phyloP scores from a whole-genome alignment of 2,113 vertebrate genomes.

The Zeus faber region DNA sequence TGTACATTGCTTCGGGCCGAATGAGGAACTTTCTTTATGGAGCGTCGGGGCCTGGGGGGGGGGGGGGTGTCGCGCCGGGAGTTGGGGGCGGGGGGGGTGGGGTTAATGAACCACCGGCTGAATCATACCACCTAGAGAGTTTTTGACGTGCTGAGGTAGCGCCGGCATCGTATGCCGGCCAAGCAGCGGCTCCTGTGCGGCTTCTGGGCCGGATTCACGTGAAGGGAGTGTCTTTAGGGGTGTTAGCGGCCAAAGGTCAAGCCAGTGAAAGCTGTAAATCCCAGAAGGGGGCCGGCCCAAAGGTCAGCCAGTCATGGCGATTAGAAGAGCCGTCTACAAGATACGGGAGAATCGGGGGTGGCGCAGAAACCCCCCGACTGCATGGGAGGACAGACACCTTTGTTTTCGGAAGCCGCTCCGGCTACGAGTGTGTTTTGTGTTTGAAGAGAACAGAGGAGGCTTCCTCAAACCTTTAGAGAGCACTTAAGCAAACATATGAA shows the following conservation, averaged over 20 bases:
- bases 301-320: conserved; percentile 68
- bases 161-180: conserved; percentile 41
- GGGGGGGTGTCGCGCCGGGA: conserved; percentile 44
- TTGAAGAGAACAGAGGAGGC: conserved; percentile 48
- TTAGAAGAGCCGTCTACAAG: conserved; percentile 61
- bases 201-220: conserved; percentile 41
- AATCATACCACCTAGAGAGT: conserved; percentile 69
- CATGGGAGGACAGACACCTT: conserved; percentile 53
- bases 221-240: conserved; percentile 61
- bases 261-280: conserved; percentile 73
- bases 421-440: conserved; percentile 52
- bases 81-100: neutral
- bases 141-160: conserved; percentile 66
- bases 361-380: conserved; percentile 37
- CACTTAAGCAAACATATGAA: conserved; percentile 38
- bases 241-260: conserved; percentile 63
- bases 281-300: conserved; percentile 61
- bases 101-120: neutral
- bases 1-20: conserved; percentile 64
- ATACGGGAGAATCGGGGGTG: conserved; percentile 61
- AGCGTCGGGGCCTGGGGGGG: conserved; percentile 26
- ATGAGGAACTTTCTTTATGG: conserved; percentile 60
- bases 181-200: conserved; percentile 38
- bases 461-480: conserved; percentile 46
- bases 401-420: conserved; percentile 58